Conservation (phyloP, 1,140 invertebrate species). For the Drosophila pruinosa region DNA sequence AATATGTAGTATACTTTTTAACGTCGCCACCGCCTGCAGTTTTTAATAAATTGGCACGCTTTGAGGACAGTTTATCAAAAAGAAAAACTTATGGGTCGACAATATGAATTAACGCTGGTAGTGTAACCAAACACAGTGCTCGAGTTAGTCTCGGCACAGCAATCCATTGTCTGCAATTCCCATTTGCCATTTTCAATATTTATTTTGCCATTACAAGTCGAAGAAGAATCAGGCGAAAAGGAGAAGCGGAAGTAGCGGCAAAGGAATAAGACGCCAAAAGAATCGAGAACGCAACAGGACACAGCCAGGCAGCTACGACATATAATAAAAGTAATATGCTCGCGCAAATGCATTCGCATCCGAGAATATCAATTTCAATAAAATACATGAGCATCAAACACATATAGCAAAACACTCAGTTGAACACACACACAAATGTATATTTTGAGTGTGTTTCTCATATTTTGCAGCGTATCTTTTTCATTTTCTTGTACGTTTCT, state of each 20-base stretch:
- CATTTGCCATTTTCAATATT: slow-evolving; percentile 78
- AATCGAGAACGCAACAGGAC: slow-evolving; percentile 29
- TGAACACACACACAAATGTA: slow-evolving; percentile 2
- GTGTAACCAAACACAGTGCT: slow-evolving; percentile 22
- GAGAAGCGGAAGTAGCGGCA: not conserved
- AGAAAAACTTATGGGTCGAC: slow-evolving; percentile 39
- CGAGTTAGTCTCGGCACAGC: slow-evolving; percentile 29
- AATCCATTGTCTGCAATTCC: slow-evolving; percentile 73
- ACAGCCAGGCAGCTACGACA: slow-evolving; percentile 50
- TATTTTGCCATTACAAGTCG: slow-evolving; percentile 53
- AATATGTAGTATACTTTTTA: not conserved
- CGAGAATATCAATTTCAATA: slow-evolving; percentile 81
- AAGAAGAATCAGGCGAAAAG: not conserved
- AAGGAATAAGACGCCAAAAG: not conserved
- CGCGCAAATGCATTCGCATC: slow-evolving; percentile 76
- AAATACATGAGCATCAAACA: slow-evolving; percentile 65
- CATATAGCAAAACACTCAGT: slow-evolving; percentile 23
- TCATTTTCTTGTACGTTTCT: slow-evolving; percentile 34
- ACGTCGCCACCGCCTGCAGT: not conserved
- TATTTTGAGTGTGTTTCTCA: slow-evolving; percentile 33
- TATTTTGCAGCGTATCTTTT: slow-evolving; percentile 61
- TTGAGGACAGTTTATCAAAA: not conserved
- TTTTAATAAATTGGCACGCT: not conserved
- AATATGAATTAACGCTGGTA: slow-evolving; percentile 45
- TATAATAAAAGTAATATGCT: slow-evolving; percentile 81